These are phyloP conservation scores for Leucosticte australis DNA, from an alignment of 2,113 vertebrate species.

Conservation along the genomic window DNA sequence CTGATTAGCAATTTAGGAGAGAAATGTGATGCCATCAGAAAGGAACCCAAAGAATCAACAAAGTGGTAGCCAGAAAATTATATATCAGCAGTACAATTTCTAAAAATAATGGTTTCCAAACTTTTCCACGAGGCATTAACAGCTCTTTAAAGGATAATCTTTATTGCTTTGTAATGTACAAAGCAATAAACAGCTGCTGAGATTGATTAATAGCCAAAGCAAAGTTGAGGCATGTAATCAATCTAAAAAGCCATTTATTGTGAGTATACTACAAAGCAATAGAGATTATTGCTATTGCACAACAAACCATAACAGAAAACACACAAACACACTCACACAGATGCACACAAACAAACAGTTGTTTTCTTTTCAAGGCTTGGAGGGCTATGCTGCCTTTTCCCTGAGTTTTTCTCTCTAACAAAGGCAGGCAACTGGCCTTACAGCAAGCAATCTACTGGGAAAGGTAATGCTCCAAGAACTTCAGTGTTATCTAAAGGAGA, in stretches of 20 bases:
- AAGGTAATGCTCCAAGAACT: background rate
- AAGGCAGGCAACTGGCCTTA: background rate
- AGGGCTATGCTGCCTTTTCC: background rate
- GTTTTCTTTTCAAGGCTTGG: background rate
- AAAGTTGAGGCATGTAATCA: slow-evolving; percentile 66
- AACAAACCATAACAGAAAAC: slow-evolving; percentile 39
- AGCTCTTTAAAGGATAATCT: slow-evolving; percentile 66
- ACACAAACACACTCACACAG: background rate
- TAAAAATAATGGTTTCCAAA: slow-evolving; percentile 63
- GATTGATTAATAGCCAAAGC: slow-evolving; percentile 70
- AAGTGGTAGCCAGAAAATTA: slow-evolving; percentile 51
- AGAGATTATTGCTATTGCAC: slow-evolving; percentile 61
- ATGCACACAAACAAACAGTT: background rate
- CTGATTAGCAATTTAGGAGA: background rate
- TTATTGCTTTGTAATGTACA: slow-evolving; percentile 66
- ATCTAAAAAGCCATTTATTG: slow-evolving; percentile 64
- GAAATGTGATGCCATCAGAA: background rate
- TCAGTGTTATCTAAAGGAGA: background rate
- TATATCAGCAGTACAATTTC: slow-evolving; percentile 39
- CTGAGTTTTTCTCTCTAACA: background rate
- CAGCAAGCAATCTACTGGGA: background rate
- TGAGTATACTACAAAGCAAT: slow-evolving; percentile 51
- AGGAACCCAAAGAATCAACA: background rate
- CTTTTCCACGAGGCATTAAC: slow-evolving; percentile 60
- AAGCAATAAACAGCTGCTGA: slow-evolving; percentile 68